These are phyloP conservation scores for Acanthosoma haemorrhoidale DNA, from an alignment of 2,888 invertebrate genomes.

Conservation along the genomic window DNA sequence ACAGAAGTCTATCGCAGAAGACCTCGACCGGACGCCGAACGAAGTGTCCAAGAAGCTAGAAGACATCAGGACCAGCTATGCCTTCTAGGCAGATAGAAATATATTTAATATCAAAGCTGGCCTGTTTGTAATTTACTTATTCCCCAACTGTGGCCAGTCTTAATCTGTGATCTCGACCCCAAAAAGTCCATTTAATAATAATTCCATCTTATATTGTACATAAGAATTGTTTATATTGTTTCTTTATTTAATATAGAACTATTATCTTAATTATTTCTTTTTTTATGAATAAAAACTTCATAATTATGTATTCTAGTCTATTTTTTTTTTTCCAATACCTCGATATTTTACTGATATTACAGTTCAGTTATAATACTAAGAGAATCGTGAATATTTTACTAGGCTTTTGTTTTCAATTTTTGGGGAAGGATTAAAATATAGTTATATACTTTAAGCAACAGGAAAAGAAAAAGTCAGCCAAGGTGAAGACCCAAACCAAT, in stretches of 20 bases:
- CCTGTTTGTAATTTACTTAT: background rate
- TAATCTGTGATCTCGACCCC: background rate
- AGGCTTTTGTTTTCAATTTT: no score
- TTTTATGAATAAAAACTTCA: background rate
- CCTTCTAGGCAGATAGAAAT: conserved; percentile 88
- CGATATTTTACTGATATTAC: no score
- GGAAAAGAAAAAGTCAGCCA: no score
- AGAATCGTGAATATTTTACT: no score
- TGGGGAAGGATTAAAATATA: no score
- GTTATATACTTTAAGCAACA: no score
- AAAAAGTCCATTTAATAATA: background rate
- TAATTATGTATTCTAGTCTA: background rate
- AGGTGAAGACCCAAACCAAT: no score
- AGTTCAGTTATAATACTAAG: no score
- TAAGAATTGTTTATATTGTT: conserved; percentile 9
- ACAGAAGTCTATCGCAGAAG: conserved; percentile 90
- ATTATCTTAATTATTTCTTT: no score
- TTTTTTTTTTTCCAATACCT: background rate
- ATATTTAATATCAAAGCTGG: background rate
- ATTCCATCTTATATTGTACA: background rate
- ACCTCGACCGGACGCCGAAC: conserved; percentile 89
- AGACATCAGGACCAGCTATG: conserved; percentile 96
- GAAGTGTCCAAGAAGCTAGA: conserved; percentile 98
- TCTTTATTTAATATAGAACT: background rate
- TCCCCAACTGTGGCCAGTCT: background rate